Evolutionary conservation across 2,888 invertebrate genomes (phyloP).

Genomic region (Amphipoea lucens): DNA sequence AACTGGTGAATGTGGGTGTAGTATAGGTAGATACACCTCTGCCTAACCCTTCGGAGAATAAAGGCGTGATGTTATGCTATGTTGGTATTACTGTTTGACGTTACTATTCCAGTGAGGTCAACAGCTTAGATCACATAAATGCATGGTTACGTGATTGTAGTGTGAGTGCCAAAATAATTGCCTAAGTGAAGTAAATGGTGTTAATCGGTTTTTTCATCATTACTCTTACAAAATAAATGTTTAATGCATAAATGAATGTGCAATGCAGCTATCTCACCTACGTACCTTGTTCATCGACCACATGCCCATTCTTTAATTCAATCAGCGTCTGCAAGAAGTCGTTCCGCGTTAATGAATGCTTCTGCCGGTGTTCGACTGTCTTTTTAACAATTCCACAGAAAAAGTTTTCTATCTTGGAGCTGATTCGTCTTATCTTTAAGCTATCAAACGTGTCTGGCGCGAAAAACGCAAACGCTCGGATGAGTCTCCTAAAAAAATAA

Average conservation of each 20-base stretch:
- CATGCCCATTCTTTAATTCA: conserved; percentile 83
- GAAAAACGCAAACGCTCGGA: conserved; percentile 84
- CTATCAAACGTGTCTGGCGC: conserved; percentile 82
- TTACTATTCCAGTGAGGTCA: not conserved
- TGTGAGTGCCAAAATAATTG: conserved; percentile 32
- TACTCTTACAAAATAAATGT: conserved; percentile 48
- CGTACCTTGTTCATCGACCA: conserved; percentile 74
- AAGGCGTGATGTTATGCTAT: not conserved
- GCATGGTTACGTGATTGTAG: conserved; percentile 14
- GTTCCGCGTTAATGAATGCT: conserved; percentile 80
- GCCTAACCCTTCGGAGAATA: not conserved
- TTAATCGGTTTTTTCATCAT: conserved; percentile 47
- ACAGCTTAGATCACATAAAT: conserved; percentile 3
- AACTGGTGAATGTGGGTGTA: not conserved
- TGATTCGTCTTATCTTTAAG: conserved; percentile 82
- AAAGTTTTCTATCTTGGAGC: conserved; percentile 81
- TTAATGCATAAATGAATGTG: conserved; percentile 29
- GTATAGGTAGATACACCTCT: not conserved
- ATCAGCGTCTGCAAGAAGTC: conserved; percentile 90
- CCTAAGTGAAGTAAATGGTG: conserved; percentile 31
- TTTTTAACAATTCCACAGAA: conserved; percentile 83
- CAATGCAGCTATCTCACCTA: conserved; percentile 54
- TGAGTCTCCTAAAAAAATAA: conserved; percentile 79
- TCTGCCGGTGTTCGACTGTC: conserved; percentile 81
- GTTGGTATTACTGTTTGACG: not conserved